phyloP scores from a whole-genome alignment of 2,113 vertebrate species.

The Rhabdornis inornatus region DNA sequence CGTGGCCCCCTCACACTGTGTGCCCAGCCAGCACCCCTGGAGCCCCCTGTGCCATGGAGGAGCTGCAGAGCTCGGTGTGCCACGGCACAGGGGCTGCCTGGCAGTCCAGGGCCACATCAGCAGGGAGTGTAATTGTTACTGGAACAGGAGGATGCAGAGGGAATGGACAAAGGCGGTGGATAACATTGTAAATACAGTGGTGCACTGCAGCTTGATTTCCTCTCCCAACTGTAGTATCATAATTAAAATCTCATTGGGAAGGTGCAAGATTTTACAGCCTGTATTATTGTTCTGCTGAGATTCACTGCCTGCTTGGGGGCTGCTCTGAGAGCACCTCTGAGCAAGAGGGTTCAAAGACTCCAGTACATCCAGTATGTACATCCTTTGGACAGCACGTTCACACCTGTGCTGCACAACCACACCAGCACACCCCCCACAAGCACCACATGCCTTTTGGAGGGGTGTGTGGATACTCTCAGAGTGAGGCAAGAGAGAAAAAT shows the following conservation, averaged over 20 bases:
- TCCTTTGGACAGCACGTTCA: not conserved
- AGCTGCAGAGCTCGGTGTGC: not conserved
- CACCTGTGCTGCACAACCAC: not conserved
- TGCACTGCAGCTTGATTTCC: not conserved
- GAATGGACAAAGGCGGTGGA: not conserved
- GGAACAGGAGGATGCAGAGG: not conserved
- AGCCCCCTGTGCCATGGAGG: fast-evolving
- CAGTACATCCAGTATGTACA: fast-evolving
- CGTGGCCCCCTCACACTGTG: fast-evolving
- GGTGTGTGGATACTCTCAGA: not conserved
- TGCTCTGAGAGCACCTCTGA: not conserved
- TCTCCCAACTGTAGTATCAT: not conserved
- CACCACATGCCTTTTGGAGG: fast-evolving
- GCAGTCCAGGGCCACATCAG: not conserved
- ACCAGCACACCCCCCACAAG: not conserved
- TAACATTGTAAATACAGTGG: not conserved
- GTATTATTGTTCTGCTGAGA: not conserved
- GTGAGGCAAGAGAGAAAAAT: not conserved
- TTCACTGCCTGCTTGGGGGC: not conserved
- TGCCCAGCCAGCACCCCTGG: not conserved
- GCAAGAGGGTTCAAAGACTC: not conserved
- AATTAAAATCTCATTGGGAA: not conserved
- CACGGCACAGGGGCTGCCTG: not conserved
- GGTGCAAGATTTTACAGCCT: not conserved
- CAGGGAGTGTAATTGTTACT: fast-evolving